Evolutionary conservation across 2,797 vertebrate genomes (phyloP).

Genomic region (Rhynchotus rufescens): DNA sequence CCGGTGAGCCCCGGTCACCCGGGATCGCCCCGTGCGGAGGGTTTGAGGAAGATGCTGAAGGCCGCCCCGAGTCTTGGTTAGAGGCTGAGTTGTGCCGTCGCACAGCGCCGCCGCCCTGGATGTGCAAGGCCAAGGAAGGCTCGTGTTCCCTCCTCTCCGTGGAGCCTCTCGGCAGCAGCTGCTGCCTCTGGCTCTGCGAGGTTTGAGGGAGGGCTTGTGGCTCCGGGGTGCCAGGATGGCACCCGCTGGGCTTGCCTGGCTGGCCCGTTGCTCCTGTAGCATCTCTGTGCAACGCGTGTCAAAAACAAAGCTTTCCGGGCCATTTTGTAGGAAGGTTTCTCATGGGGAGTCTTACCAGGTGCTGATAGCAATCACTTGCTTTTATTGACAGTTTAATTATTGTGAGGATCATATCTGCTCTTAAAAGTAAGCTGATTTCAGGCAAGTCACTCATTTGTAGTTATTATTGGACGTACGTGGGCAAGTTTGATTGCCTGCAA

Average conservation of each 20-base stretch:
- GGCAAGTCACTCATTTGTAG: background rate
- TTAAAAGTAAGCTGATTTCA: background rate
- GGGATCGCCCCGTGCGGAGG: accelerated
- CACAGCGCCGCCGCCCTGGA: background rate
- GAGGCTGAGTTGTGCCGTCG: accelerated
- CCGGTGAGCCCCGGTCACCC: background rate
- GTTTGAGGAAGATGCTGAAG: background rate
- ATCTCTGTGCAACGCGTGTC: accelerated
- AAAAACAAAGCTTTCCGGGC: background rate
- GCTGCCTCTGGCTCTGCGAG: background rate
- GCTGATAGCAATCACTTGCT: background rate
- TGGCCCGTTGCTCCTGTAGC: background rate
- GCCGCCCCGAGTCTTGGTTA: background rate
- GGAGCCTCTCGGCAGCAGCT: background rate
- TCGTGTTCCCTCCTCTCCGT: background rate
- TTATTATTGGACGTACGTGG: background rate
- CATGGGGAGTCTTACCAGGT: background rate
- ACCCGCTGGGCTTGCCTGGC: background rate
- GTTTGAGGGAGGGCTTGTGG: background rate
- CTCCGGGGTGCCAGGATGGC: accelerated
- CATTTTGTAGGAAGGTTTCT: background rate
- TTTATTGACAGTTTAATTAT: background rate
- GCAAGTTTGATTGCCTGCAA: accelerated
- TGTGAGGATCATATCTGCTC: background rate
- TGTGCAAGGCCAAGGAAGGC: background rate